These are phyloP conservation scores for Augochlora pura DNA, from an alignment of 1,140 invertebrate species.

Conservation along the genomic window DNA sequence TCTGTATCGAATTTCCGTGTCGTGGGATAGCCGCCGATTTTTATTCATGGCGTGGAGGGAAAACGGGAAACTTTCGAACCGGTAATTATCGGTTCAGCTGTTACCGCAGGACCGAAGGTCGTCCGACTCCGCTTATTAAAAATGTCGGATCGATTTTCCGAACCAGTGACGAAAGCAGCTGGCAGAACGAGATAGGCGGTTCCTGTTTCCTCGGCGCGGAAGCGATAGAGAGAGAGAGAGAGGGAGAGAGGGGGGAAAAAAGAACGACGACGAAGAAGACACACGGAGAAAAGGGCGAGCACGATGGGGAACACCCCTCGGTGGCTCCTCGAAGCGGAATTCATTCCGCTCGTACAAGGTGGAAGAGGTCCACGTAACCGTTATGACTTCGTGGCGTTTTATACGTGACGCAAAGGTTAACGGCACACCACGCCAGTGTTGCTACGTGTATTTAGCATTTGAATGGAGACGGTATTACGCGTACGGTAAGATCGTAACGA, in stretches of 20 bases:
- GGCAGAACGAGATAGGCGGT: constrained; percentile 45
- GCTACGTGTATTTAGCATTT: constrained; percentile 39
- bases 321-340: constrained; percentile 33
- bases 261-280: neutral
- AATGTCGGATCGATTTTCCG: constrained; percentile 41
- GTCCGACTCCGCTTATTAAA: constrained; percentile 22
- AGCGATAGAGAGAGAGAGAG: neutral
- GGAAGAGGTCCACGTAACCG: constrained; percentile 39
- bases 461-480: constrained; percentile 20
- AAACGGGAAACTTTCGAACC: neutral
- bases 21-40: neutral
- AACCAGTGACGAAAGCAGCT: constrained; percentile 29
- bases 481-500: neutral
- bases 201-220: constrained; percentile 37
- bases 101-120: too few species aligned
- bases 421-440: constrained; percentile 26
- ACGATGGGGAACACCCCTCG: constrained; percentile 12
- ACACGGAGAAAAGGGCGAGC: neutral
- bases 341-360: constrained; percentile 36
- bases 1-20: too few species aligned
- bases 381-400: constrained; percentile 51
- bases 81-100: neutral
- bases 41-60: too few species aligned
- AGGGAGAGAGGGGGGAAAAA: too few species aligned
- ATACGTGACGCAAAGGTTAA: constrained; percentile 44